A percentile compares a stretch with the other conserved stretches of the same genome.
Conservation (phyloP, 64 coral and sea anemone genomes). For the Catalaphyllia jardinei region DNA sequence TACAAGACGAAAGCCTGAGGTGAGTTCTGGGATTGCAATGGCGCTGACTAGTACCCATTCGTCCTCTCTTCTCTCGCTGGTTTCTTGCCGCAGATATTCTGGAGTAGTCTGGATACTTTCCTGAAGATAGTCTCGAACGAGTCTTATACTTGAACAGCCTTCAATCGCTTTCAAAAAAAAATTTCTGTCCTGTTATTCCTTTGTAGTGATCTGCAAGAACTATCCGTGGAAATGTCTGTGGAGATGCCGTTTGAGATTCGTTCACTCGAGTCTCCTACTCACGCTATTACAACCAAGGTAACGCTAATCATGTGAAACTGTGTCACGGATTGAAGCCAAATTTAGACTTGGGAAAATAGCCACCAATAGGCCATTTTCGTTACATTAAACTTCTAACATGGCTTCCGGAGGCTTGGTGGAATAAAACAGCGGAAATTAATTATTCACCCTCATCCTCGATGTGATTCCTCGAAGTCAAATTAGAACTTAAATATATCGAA, state of each 20-base stretch:
- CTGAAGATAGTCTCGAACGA: not conserved
- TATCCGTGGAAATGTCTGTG: conserved; percentile 81
- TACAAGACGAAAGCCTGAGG: conserved; percentile 62
- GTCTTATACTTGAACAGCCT: too few species aligned
- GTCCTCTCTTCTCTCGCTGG: not conserved
- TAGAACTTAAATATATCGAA: too few species aligned
- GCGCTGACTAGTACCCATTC: not conserved
- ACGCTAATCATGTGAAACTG: not conserved
- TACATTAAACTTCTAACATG: too few species aligned
- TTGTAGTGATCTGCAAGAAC: conserved; percentile 56
- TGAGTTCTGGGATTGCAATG: not conserved
- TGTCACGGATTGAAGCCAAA: too few species aligned
- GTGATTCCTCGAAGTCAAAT: too few species aligned
- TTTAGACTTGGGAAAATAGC: too few species aligned
- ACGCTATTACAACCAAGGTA: conserved; percentile 85
- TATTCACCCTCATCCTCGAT: too few species aligned
- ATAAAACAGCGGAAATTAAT: too few species aligned
- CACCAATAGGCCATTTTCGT: too few species aligned
- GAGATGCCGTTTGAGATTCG: conserved; percentile 99
- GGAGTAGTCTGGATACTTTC: not conserved
- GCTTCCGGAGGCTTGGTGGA: too few species aligned
- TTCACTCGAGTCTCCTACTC: conserved; percentile 79
- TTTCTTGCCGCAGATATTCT: not conserved
- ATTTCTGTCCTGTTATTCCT: not conserved
- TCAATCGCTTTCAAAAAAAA: not conserved